These are phyloP conservation scores for Ciona savignyi DNA, from an alignment of 23 tunicate genomes.

Conservation along the genomic window DNA sequence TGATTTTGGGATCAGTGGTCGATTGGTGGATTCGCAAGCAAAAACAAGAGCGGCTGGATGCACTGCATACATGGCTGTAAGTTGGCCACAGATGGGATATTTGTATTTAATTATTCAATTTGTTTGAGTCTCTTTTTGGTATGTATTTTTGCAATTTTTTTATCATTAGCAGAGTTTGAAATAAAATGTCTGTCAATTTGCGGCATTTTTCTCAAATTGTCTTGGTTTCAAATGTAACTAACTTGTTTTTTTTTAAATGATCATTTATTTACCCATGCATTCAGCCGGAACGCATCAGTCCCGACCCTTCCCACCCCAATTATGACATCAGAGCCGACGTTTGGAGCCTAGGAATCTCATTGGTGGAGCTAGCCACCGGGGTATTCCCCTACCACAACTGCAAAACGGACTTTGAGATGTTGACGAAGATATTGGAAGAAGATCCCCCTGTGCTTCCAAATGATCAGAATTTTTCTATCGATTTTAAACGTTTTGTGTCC, in stretches of 20 bases:
- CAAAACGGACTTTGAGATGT: constrained; percentile 93
- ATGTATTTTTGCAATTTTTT: neutral
- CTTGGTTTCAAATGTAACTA: no score
- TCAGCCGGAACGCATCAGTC: constrained; percentile 91
- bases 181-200: no score
- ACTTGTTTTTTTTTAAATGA: no score
- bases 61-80: constrained; percentile 86
- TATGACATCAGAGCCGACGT: constrained; percentile 97
- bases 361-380: constrained; percentile 91
- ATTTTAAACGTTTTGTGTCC: constrained; percentile 71
- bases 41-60: constrained; percentile 90
- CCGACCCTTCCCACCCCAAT: constrained; percentile 70
- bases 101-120: no score
- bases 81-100: no score
- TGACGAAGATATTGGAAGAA: constrained; percentile 71
- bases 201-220: no score
- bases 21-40: constrained; percentile 86
- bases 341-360: constrained; percentile 89
- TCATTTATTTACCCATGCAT: no score
- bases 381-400: constrained; percentile 78
- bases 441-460: constrained; percentile 79
- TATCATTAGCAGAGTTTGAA: no score
- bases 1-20: constrained; percentile 52
- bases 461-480: constrained; percentile 35
- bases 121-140: no score